These are phyloP conservation scores for Sebastes trivittatus DNA, from an alignment of 2,797 vertebrate species.

Conservation along the genomic window DNA sequence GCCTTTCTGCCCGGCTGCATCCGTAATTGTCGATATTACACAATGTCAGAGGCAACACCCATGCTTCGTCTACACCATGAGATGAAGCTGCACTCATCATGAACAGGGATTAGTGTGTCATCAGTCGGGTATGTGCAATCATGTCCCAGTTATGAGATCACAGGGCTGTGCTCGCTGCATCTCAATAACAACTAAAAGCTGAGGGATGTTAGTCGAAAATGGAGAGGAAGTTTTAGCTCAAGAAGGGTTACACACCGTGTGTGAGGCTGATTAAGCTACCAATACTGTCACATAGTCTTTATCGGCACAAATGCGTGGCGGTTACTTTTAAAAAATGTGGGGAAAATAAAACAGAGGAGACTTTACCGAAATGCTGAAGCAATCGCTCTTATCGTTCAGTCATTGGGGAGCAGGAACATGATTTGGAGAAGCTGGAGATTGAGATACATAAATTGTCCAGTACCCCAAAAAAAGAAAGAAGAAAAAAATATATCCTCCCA, in stretches of 20 bases:
- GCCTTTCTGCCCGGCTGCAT: constrained; percentile 36
- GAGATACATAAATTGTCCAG: constrained; percentile 76
- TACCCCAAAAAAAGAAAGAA: constrained; percentile 65
- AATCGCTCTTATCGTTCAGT: constrained; percentile 56
- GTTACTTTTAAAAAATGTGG: constrained; percentile 36
- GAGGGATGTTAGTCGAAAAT: constrained; percentile 44
- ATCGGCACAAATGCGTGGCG: constrained; percentile 15
- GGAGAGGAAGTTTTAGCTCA: constrained; percentile 53
- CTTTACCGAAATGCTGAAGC: constrained; percentile 67
- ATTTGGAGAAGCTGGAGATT: constrained; percentile 63
- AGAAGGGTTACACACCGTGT: constrained; percentile 28
- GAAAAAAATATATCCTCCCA: constrained; percentile 57
- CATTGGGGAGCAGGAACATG: constrained; percentile 49
- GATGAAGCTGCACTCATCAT: constrained; percentile 61
- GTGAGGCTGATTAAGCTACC: constrained; percentile 52
- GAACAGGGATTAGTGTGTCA: constrained; percentile 78
- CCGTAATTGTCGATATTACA: constrained; percentile 69
- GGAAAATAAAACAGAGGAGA: constrained; percentile 62
- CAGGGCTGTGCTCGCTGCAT: constrained; percentile 72
- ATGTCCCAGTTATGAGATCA: constrained; percentile 81
- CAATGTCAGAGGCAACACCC: constrained; percentile 74
- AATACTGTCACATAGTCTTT: constrained; percentile 60
- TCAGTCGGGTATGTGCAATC: constrained; percentile 75
- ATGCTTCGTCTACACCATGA: constrained; percentile 61
- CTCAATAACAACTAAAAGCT: constrained; percentile 70